Evolutionary conservation across 2,113 vertebrate species (phyloP).

Genomic region (Hydropotes inermis): DNA sequence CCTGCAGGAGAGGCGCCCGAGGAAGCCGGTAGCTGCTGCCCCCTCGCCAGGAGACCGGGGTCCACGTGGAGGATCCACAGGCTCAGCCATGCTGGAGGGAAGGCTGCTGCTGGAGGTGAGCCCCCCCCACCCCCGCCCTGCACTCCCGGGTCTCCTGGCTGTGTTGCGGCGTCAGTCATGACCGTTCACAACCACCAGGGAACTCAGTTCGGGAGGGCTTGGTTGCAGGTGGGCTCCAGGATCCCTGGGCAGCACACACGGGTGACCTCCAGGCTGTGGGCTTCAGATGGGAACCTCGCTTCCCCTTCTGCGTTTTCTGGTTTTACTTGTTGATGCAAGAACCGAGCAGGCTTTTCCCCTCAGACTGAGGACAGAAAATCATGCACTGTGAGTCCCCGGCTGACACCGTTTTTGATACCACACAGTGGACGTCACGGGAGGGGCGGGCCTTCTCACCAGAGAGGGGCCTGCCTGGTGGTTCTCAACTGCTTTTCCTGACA

Average conservation of each 20-base stretch:
- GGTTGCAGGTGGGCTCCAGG: not conserved
- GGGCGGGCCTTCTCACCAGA: not conserved
- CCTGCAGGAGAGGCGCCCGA: slow-evolving; percentile 85
- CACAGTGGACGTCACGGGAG: rapidly evolving
- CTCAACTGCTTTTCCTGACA: not conserved
- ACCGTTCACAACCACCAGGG: rapidly evolving
- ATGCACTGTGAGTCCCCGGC: not conserved
- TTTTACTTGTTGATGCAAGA: not conserved
- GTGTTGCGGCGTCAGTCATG: rapidly evolving
- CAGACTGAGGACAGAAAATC: not conserved
- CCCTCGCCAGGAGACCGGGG: slow-evolving; percentile 82
- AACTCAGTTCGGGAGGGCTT: not conserved
- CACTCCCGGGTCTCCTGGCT: not conserved
- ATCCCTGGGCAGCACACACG: not conserved
- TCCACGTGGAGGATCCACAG: slow-evolving; percentile 56
- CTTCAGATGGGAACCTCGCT: not conserved
- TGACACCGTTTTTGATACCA: not conserved
- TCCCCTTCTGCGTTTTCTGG: not conserved
- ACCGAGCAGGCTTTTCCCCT: not conserved
- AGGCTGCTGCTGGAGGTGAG: slow-evolving; percentile 93
- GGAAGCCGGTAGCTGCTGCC: slow-evolving; percentile 77
- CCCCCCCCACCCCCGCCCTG: not conserved
- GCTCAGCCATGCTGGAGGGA: slow-evolving; percentile 85
- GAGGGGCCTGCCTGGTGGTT: rapidly evolving
- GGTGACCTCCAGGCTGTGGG: rapidly evolving